Base-by-base conservation (phyloP, 1,140 invertebrate species). In the Dysdera silvatica region DNA sequence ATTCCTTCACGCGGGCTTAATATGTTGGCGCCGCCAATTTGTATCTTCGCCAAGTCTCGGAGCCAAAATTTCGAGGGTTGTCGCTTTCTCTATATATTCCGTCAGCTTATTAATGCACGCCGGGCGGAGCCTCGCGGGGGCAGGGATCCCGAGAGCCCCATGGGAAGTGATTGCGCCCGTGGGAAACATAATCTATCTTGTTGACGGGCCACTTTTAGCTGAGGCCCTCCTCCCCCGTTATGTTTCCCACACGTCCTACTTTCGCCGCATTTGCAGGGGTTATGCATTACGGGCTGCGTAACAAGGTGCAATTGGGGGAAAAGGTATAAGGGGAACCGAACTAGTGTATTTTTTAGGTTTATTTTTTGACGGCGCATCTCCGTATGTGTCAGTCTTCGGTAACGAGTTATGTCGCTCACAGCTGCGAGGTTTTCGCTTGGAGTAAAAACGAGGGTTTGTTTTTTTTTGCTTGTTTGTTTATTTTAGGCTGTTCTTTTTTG, bases 161-260 rank as follows among this genome's bases (percentile, higher is more conserved):
- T 16, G 37, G 51, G 60, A 61, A 61, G 60, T 61, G 60, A 61
- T 61, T 61, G 60, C 60, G 20, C 18, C 51, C 28, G 60, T 61
- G 60, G 60, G 60, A 61, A 61, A 61, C 60, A 49, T 24, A 61
- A 61, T 61, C 60, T 52, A 61, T 61, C 60, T 54, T 61, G 53
- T 61, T 61, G 60, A 61, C 60, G 60, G 60, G 51, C 49, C 60
- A 61, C 60, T 61, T 61, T n/a, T 61, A 52, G 33, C 28, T 20
- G 31, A 28, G 40, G 47, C 33, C n/a, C 31, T 18, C 7, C 20
- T 12, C 41, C 40, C 40, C 24, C 45, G 28, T 26, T 40, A 6
- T 20, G 16, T 40, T 23, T 31, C 37, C 4, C 35, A 14, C 6
- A 8, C 37, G 18, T n/a, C 41, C 12, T 12, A n/a, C 10, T 26